Conservation (phyloP, 2,113 vertebrate species). For the Ptilorrhoa leucosticta region DNA sequence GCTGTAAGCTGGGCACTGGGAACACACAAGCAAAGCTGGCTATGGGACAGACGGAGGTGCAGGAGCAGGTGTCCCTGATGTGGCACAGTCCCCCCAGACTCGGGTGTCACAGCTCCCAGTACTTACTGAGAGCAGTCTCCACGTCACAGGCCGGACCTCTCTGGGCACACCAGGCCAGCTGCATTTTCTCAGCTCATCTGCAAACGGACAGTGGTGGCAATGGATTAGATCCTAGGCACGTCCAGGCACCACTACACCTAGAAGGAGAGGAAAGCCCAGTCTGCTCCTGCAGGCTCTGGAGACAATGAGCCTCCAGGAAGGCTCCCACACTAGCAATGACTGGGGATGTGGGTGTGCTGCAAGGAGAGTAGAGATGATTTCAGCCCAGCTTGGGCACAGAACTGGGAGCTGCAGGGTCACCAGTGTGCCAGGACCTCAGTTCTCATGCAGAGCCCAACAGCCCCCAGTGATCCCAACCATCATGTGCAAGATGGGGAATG, state of each 20-base stretch:
- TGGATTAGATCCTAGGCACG: slow-evolving; percentile 63
- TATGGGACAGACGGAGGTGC: accelerated
- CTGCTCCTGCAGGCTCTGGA: slow-evolving; percentile 59
- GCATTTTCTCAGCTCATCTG: slow-evolving; percentile 95
- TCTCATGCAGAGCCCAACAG: background rate
- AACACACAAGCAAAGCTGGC: background rate
- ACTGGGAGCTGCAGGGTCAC: background rate
- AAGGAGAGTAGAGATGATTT: background rate
- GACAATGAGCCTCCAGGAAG: slow-evolving; percentile 34
- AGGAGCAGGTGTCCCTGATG: background rate
- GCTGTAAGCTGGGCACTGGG: background rate
- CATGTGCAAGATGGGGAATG: background rate
- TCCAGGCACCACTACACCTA: slow-evolving; percentile 62
- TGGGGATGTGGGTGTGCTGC: background rate
- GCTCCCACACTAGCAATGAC: background rate
- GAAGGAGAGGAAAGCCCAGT: slow-evolving; percentile 67
- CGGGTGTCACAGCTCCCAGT: background rate
- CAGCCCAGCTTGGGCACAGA: background rate
- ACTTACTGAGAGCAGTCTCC: slow-evolving; percentile 94
- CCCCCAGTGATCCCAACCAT: background rate
- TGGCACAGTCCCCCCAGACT: background rate
- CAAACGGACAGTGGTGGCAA: slow-evolving; percentile 66
- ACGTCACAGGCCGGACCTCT: slow-evolving; percentile 93
- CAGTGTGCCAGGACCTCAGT: accelerated
- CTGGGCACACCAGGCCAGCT: slow-evolving; percentile 97